A percentile compares a stretch with the other conserved stretches of the same genome.
These are phyloP conservation scores for Drosophila nannoptera DNA, from an alignment of 1,140 invertebrate species.

Conservation along the genomic window DNA sequence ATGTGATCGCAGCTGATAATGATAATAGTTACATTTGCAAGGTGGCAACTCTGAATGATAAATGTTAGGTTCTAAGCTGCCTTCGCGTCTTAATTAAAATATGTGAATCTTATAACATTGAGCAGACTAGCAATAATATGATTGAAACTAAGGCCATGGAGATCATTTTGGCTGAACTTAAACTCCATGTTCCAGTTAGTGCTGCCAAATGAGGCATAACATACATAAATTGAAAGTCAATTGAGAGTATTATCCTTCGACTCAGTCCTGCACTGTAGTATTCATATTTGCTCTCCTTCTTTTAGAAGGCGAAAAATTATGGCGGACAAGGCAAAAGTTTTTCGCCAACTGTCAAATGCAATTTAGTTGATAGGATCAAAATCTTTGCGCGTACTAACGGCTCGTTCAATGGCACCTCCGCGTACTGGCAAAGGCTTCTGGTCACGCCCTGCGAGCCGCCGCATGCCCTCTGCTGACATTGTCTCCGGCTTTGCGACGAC, in stretches of 20 bases:
- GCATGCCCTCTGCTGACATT: constrained; percentile 14
- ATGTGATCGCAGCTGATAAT: constrained; percentile 32
- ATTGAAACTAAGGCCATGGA: neutral
- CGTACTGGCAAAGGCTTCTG: constrained; percentile 11
- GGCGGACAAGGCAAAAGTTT: constrained; percentile 62
- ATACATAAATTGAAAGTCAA: constrained; percentile 35
- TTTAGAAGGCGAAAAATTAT: constrained; percentile 53
- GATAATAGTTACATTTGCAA: neutral
- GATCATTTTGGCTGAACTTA: constrained; percentile 5
- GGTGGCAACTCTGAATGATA: neutral
- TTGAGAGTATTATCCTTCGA: constrained; percentile 28
- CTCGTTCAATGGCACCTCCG: constrained; percentile 11
- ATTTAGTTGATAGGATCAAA: constrained; percentile 77
- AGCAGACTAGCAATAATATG: neutral
- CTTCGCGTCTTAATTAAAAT: neutral
- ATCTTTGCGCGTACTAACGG: constrained; percentile 59
- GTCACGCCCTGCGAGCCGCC: constrained; percentile 3
- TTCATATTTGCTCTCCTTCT: neutral
- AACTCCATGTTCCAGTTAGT: neutral
- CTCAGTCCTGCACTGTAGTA: neutral
- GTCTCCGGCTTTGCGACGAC: constrained; percentile 23
- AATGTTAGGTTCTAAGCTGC: neutral
- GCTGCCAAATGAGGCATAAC: constrained; percentile 26
- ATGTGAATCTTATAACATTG: neutral
- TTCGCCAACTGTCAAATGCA: constrained; percentile 76